Percentiles rank a stretch among this genome's conserved stretches.
Conservation (phyloP, 2,888 invertebrate genomes). For the Melanophora roralis region DNA sequence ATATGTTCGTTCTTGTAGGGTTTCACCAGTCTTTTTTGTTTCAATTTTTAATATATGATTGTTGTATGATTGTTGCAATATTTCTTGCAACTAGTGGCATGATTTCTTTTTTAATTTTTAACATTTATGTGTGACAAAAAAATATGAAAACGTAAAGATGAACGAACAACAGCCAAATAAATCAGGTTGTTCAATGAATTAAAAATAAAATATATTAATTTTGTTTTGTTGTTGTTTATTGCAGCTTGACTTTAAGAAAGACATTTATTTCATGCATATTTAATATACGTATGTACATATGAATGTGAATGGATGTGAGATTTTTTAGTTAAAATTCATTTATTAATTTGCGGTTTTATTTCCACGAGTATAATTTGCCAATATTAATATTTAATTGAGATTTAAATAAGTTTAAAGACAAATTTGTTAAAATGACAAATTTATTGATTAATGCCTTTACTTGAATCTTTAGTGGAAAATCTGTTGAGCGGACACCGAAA, state of each 20-base stretch:
- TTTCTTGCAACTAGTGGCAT: background rate
- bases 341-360: slow-evolving; percentile 32
- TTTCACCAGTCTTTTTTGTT: too few relatives aligned
- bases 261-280: background rate
- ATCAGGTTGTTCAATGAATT: slow-evolving; percentile 58
- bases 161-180: slow-evolving; percentile 27
- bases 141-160: slow-evolving; percentile 3
- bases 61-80: slow-evolving; percentile 13
- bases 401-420: slow-evolving; percentile 7
- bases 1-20: too few relatives aligned
- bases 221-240: slow-evolving; percentile 5
- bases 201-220: slow-evolving; percentile 43
- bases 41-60: too few relatives aligned
- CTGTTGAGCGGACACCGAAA: too few relatives aligned
- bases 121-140: slow-evolving; percentile 31
- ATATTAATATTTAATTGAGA: background rate
- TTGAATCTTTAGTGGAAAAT: too few relatives aligned
- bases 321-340: background rate
- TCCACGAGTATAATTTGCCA: slow-evolving; percentile 37
- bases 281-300: too few relatives aligned
- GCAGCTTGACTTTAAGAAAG: background rate
- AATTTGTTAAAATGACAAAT: too few relatives aligned
- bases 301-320: background rate
- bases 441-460: too few relatives aligned
- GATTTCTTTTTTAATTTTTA: slow-evolving; percentile 3